A percentile compares a stretch with the other conserved stretches of the same genome.
phyloP scores from a whole-genome alignment of 2,888 invertebrate genomes.

The Leucophenga montana region DNA sequence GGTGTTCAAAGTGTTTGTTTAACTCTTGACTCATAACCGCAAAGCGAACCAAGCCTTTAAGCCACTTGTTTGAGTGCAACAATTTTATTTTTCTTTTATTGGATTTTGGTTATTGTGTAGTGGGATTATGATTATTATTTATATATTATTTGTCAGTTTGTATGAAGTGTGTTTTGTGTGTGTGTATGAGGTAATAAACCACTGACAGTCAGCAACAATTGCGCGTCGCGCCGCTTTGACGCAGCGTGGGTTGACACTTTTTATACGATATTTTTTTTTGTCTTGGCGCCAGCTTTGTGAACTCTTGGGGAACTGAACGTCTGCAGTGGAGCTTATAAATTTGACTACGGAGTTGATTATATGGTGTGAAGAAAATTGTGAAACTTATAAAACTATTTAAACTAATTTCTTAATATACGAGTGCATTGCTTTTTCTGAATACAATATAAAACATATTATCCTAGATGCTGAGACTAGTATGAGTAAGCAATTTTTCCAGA shows the following conservation, averaged over 20 bases:
- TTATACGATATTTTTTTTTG: slow-evolving; percentile 14
- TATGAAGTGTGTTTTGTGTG: background rate
- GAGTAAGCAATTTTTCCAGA: too few relatives aligned
- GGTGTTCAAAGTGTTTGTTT: background rate
- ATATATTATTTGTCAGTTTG: background rate
- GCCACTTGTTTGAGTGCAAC: slow-evolving; percentile 61
- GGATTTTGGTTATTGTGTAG: slow-evolving; percentile 29
- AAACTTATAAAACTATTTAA: background rate
- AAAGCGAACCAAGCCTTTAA: slow-evolving; percentile 58
- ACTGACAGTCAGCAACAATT: background rate
- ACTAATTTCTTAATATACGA: too few relatives aligned
- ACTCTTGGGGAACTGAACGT: too few relatives aligned
- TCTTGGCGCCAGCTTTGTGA: slow-evolving; percentile 56
- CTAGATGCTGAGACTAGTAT: too few relatives aligned
- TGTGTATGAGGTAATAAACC: slow-evolving; percentile 17
- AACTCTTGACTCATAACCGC: slow-evolving; percentile 40
- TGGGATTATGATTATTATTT: slow-evolving; percentile 17
- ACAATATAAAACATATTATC: too few relatives aligned
- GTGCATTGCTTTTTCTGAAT: too few relatives aligned
- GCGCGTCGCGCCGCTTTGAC: background rate
- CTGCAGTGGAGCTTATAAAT: too few relatives aligned
- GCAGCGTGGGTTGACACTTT: slow-evolving; percentile 25
- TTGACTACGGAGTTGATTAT: too few relatives aligned
- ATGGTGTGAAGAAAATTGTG: too few relatives aligned
- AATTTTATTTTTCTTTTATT: slow-evolving; percentile 23